Base-by-base conservation (phyloP, 37 sponge, comb jelly and placozoan genomes). In the Dysidea cf. avara region DNA sequence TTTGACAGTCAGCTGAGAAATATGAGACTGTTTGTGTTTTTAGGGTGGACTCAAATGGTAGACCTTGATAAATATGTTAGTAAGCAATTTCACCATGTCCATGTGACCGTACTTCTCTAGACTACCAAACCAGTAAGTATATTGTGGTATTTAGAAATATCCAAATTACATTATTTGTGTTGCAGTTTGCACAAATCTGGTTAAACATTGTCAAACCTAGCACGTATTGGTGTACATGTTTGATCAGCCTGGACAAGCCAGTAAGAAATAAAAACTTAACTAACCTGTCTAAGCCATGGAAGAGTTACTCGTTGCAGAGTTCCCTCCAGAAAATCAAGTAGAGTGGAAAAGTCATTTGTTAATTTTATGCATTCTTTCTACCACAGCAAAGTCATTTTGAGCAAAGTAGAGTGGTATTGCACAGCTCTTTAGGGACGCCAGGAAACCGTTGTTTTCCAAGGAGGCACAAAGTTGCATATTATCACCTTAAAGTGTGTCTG, bases 371-470 rank as follows among this genome's bases (percentile, higher is more conserved):
- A n/a, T n/a, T n/a, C n/a, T n/a, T n/a, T n/a, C n/a, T n/a, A n/a
- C n/a, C n/a, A n/a, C n/a, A n/a, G n/a, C n/a, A n/a, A n/a, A n/a
- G n/a, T n/a, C n/a, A n/a, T n/a, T n/a, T n/a, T n/a, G n/a, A n/a
- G n/a, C n/a, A n/a, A n/a, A n/a, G n/a, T n/a, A n/a, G n/a, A n/a
- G n/a, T n/a, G n/a, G n/a, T n/a, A n/a, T 96, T 86, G 96, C 92
- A 61, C 79, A 88, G 48, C 66, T 96, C 57, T 79, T 96, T 39
- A 90, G 88, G 51, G 89, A 92, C 74, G 90, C 93, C 29, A 78
- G 81, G 62, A 96, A 96, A 64, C 96, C 96, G 4, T 59, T 76
- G 37, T 96, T 92, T 81, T 96, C 71, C 75, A 83, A 40, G 90
- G 78, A 47, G 96, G 96, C 37, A n/a, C n/a, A n/a, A n/a, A 43